Base-by-base conservation (phyloP, 2,113 vertebrate species). In the Syngnathoides biaculeatus region DNA sequence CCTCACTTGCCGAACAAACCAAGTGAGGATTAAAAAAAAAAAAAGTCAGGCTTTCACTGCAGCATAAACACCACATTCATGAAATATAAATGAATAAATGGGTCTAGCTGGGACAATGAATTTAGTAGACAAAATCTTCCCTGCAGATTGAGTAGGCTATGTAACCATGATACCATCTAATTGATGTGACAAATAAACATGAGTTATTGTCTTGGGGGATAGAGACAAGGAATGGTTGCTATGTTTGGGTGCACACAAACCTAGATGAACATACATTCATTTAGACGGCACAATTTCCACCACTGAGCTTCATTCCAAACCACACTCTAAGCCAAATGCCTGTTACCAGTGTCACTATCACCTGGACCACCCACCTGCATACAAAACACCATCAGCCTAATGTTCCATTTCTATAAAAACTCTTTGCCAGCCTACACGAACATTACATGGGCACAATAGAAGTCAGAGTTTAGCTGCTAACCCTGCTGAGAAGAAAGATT, bases 51-150 rank as follows among this genome's bases (percentile, higher is more conserved):
- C 69, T 82, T 78, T 73, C 67, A 75, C 73, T 77, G 83, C 73
- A 78, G 79, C 77, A 78, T 88, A 84, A 88, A 85, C 77, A 80
- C 79, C 39, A 48, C 22, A 17, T 66, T 80, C 84, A 88, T 90
- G 79, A 88, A 90, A 89, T 87, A 89, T 89, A 70, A 77, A 90
- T 89, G 86, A 82, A 81, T 68, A 84, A 81, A 88, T 84, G 80
- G 78, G 80, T 13, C 79, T 80, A 67, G 64, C 79, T 63, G 80
- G 72, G 80, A 78, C 2, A 71, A 71, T 78, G 72, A 80, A 85
- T 89, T 90, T 86, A 83, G 82, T 26, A 52, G 74, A 86, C 82
- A 79, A 76, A 77, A 82, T 85, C 61, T 82, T 68, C 83, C 86
- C 87, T 59, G 39, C 79, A 84, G 83, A 88, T 77, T 70, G 62